Evolutionary conservation across 2,888 invertebrate species (phyloP).

Genomic region (Ommatoiulus sabulosus): DNA sequence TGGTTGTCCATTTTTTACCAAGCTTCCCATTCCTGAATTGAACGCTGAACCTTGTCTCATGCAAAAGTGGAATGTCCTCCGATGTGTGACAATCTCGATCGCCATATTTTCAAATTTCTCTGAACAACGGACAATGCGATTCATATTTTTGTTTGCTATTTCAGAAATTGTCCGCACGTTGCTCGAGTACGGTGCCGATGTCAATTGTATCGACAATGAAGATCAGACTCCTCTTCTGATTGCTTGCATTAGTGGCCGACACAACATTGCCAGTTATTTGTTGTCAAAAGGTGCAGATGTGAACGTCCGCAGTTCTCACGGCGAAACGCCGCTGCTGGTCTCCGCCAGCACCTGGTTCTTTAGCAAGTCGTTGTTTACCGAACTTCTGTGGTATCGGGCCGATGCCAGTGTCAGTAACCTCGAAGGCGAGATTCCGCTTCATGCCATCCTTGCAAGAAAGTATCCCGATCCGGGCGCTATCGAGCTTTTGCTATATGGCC

Average conservation of each 20-base stretch:
- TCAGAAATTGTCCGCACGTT: too few relatives aligned
- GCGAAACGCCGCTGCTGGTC: conserved; percentile 62
- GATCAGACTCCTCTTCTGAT: conserved; percentile 62
- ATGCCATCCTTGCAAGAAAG: conserved; percentile 57
- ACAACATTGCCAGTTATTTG: conserved; percentile 61
- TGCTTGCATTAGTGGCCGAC: conserved; percentile 62
- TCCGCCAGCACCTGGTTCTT: conserved; percentile 58
- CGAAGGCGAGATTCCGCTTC: conserved; percentile 60
- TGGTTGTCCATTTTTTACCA: too few relatives aligned
- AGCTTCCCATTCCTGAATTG: too few relatives aligned
- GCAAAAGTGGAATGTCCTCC: too few relatives aligned
- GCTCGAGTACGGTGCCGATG: conserved; percentile 56
- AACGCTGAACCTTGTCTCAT: too few relatives aligned
- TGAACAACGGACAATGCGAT: too few relatives aligned
- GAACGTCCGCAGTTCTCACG: conserved; percentile 60
- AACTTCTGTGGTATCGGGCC: conserved; percentile 61
- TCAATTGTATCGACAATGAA: conserved; percentile 61
- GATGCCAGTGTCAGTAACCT: conserved; percentile 58
- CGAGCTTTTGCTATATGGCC: too few relatives aligned
- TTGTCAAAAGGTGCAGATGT: conserved; percentile 62
- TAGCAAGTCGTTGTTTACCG: conserved; percentile 58
- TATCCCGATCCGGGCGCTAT: too few relatives aligned
- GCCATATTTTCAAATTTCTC: too few relatives aligned
- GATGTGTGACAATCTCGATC: too few relatives aligned
- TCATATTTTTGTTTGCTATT: too few relatives aligned